Conservation (phyloP, 1,140 invertebrate genomes). For the Caenorhabditis briggsae region DNA sequence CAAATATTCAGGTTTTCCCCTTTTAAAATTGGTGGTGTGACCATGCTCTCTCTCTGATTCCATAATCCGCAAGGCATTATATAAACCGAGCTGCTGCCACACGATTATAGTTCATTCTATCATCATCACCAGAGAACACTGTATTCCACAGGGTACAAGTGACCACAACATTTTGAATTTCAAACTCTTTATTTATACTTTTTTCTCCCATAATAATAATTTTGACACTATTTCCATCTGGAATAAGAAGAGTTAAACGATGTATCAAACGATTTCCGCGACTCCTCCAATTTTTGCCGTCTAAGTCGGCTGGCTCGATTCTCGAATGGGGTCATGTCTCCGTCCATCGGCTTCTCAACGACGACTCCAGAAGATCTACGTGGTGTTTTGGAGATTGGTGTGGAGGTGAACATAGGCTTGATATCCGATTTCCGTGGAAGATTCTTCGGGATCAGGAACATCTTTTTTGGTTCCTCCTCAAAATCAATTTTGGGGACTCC, state of each 20-base stretch:
- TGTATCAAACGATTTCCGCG: not conserved
- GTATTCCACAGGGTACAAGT: not conserved
- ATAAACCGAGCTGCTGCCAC: not conserved
- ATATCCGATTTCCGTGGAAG: not conserved
- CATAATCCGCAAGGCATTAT: not conserved
- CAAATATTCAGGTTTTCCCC: not conserved
- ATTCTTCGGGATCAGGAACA: not conserved
- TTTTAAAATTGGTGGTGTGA: not conserved
- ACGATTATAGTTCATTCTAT: slow-evolving; percentile 11
- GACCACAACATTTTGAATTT: not conserved
- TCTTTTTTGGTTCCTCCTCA: not conserved
- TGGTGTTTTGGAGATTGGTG: not conserved
- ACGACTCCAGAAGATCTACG: not conserved
- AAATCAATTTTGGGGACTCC: not conserved
- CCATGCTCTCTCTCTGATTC: not conserved
- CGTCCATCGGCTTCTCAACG: not conserved
- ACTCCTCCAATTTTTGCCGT: slow-evolving; percentile 3
- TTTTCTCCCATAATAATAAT: not conserved
- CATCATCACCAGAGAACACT: slow-evolving; percentile 1
- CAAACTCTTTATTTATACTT: not conserved
- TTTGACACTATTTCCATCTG: not conserved
- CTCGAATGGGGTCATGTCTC: slow-evolving; percentile 8
- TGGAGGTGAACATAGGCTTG: not conserved
- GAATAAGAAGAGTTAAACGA: slow-evolving; percentile 27
- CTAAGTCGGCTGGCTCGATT: slow-evolving; percentile 7